Percentiles rank a stretch among this genome's conserved stretches.
Evolutionary conservation across 37 sponge, comb jelly and placozoan genomes (phyloP).

Genomic region (Crambe crambe): DNA sequence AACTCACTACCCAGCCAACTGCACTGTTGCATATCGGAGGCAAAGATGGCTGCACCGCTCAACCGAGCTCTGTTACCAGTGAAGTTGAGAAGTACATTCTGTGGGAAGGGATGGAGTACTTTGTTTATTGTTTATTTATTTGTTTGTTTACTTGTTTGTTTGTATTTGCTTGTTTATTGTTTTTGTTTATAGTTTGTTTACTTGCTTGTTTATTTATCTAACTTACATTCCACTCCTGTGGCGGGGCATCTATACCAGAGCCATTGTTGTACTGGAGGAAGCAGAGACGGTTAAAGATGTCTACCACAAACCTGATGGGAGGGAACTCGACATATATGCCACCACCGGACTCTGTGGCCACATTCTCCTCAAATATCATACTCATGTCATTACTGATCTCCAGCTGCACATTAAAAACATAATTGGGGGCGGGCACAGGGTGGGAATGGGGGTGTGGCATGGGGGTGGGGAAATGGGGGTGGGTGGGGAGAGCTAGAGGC

Average conservation of each 20-base stretch:
- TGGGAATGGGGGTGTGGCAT: conserved; percentile 1
- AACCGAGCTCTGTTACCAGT: conserved; percentile 66
- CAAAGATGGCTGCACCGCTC: conserved; percentile 82
- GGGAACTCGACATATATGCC: conserved; percentile 86
- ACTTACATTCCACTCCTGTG: conserved; percentile 64
- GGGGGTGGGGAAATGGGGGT: conserved; percentile 5
- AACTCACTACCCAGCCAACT: conserved; percentile 61
- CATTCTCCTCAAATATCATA: conserved; percentile 55
- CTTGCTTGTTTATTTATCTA: not conserved
- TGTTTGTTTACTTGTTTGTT: not conserved
- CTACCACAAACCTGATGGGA: conserved; percentile 78
- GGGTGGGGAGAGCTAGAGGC: too few species aligned
- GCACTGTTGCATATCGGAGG: conserved; percentile 80
- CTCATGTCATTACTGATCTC: conserved; percentile 30
- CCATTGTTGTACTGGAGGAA: conserved; percentile 72
- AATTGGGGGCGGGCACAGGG: not conserved
- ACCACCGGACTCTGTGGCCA: conserved; percentile 67
- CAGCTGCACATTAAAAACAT: conserved; percentile 32
- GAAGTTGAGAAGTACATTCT: conserved; percentile 66
- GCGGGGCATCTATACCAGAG: conserved; percentile 35
- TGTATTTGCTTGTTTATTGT: too few species aligned
- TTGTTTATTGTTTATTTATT: not conserved
- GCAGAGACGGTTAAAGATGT: conserved; percentile 78
- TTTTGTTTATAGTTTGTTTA: not conserved
- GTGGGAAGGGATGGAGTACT: not conserved